Base-by-base conservation (phyloP, 1,140 invertebrate genomes). In the Sycobia sp. region DNA sequence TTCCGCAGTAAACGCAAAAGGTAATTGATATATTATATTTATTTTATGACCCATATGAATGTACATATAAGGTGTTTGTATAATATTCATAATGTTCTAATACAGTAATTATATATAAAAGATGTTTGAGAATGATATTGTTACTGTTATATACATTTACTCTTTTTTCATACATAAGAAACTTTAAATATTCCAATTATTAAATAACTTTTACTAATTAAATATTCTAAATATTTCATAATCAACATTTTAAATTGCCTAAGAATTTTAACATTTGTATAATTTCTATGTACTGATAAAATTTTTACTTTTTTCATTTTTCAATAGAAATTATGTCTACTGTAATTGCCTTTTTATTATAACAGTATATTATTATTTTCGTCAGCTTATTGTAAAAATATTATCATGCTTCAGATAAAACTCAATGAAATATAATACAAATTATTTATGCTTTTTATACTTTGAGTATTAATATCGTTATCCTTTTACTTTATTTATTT, bases 81-180 rank as follows among this genome's bases (percentile, higher is more conserved):
- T 41, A 53, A 34, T 53, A 36, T 23, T 53, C n/a, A 18, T 49
- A 53, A 60, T 27, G 29, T 2, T 39, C 14, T 11, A 4, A 20
- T 38, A 44, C 38, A 32, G 32, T 27, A 32, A 23, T 43, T 46
- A 44, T 23, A 25, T 58, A 58, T 58, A 58, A 58, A 49, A 58
- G 36, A 58, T 25, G n/a, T 10, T 53, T 20, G 11, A 20, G 38
- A 38, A 11, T 27, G 16, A 23, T 16, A 47, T 47, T 29, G 29
- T 29, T 47, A 27, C 20, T 51, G 32, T 39, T 47, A 25, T 58
- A 36, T 47, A 47, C 20, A 58, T 29, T 47, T 47, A n/a, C 10
- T 11, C 36, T 27, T 20, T 43, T 27, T 41, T 25, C 4, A 23
- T 22, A 34, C 22, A 46, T 57, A 36, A 46, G 22, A 20, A 11